A percentile compares a stretch with the other conserved stretches of the same genome.
phyloP scores from a whole-genome alignment of 2,797 vertebrate genomes.

The Molossus molossus region DNA sequence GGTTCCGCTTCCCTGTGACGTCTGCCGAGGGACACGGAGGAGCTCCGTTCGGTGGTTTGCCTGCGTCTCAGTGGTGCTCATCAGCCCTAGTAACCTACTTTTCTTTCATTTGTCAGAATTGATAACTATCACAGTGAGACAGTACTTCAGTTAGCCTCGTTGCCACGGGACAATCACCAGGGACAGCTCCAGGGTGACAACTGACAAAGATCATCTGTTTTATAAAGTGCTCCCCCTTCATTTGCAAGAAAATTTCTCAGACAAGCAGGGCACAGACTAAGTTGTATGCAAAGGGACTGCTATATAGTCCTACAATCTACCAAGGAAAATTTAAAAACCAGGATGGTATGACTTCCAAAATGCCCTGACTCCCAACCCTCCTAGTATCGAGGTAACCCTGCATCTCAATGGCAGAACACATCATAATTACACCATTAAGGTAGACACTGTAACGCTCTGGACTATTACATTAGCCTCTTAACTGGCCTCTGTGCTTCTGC shows the following conservation, averaged over 20 bases:
- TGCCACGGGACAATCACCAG: conserved; percentile 58
- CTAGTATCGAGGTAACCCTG: not conserved
- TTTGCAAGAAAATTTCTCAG: conserved; percentile 62
- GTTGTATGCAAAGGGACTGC: not conserved
- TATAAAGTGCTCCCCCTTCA: conserved; percentile 36
- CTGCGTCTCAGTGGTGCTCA: not conserved
- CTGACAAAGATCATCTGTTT: conserved; percentile 41
- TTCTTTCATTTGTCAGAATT: conserved; percentile 61
- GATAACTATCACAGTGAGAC: conserved; percentile 59
- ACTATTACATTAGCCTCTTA: not conserved
- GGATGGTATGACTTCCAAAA: not conserved
- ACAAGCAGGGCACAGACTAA: conserved; percentile 9
- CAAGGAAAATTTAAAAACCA: not conserved
- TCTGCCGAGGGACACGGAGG: not conserved
- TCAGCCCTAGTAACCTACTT: conserved; percentile 74
- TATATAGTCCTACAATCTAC: not conserved
- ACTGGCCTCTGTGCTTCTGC: not conserved
- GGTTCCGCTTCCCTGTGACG: not conserved
- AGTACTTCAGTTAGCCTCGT: conserved; percentile 43
- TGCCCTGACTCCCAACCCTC: not conserved
- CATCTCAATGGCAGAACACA: not conserved
- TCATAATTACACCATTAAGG: not conserved
- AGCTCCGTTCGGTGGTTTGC: not conserved
- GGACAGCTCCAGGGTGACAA: conserved; percentile 15
- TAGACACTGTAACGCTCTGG: fast-evolving